Percentiles rank a stretch among this genome's conserved stretches.
phyloP scores from a whole-genome alignment of 2,797 vertebrate species.

The Chromobotia macracanthus region DNA sequence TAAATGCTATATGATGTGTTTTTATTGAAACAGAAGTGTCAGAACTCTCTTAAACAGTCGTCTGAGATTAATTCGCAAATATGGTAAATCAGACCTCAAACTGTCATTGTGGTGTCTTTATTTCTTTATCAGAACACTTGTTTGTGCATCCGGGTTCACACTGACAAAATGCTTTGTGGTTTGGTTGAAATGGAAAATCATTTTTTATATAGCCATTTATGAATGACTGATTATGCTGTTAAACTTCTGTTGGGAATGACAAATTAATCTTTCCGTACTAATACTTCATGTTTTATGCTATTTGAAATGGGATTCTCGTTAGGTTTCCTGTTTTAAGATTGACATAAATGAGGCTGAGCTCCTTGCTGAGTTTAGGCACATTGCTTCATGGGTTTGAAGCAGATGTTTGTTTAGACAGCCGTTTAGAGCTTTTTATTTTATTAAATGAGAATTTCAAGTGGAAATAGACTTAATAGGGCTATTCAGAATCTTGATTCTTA shows the following conservation, averaged over 20 bases:
- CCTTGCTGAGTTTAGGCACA: conserved; percentile 34
- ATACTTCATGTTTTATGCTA: not conserved
- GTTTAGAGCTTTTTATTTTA: conserved; percentile 15
- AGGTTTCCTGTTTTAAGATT: conserved; percentile 24
- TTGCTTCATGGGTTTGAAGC: conserved; percentile 18
- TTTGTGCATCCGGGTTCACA: not conserved
- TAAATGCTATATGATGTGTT: conserved; percentile 84
- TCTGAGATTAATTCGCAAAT: conserved; percentile 56
- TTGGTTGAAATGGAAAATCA: too few relatives aligned
- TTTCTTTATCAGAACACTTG: not conserved
- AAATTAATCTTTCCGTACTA: not conserved
- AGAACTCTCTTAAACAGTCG: conserved; percentile 70
- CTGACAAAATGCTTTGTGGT: not conserved
- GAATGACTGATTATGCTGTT: too few relatives aligned
- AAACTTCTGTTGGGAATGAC: not conserved
- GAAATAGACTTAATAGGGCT: conserved; percentile 9
- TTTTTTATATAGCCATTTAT: too few relatives aligned
- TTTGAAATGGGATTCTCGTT: not conserved
- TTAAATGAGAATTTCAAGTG: not conserved
- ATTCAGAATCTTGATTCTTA: not conserved
- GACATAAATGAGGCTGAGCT: conserved; percentile 30
- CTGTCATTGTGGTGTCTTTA: not conserved
- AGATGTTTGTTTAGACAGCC: conserved; percentile 14
- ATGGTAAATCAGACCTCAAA: not conserved
- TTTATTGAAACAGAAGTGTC: conserved; percentile 76